Conservation (phyloP, 2,113 vertebrate genomes). For the Typhlomys cinereus region DNA sequence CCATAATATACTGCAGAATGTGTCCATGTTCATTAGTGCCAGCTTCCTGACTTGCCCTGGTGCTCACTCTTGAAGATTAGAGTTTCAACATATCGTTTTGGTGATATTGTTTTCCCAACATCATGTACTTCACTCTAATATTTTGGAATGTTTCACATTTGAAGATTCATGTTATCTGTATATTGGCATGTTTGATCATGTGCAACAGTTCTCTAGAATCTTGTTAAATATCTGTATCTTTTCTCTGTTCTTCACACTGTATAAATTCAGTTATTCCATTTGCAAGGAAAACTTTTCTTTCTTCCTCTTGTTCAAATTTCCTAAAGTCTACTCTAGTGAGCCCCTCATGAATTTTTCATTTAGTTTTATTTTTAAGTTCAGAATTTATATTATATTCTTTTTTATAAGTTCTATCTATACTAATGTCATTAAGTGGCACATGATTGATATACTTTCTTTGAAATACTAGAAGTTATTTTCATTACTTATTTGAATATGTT, state of each 20-base stretch:
- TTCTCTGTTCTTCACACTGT: not conserved
- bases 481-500: not conserved
- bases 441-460: too few relatives aligned
- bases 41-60: too few relatives aligned
- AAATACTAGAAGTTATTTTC: not conserved
- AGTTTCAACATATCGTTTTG: not conserved
- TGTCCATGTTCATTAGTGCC: too few relatives aligned
- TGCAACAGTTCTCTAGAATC: not conserved
- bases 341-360: not conserved
- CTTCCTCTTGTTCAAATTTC: not conserved
- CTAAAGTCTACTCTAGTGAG: not conserved
- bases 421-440: not conserved
- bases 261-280: not conserved
- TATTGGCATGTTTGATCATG: not conserved
- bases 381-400: constrained; percentile 1
- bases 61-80: too few relatives aligned
- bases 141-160: not conserved
- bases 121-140: not conserved
- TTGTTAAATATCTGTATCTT: not conserved
- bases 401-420: not conserved
- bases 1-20: too few relatives aligned
- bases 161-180: not conserved
- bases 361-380: constrained; percentile 11
- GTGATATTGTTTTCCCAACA: not conserved
- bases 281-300: not conserved